These are phyloP conservation scores for Ommatoiulus sabulosus DNA, from an alignment of 2,888 invertebrate genomes.

Conservation along the genomic window DNA sequence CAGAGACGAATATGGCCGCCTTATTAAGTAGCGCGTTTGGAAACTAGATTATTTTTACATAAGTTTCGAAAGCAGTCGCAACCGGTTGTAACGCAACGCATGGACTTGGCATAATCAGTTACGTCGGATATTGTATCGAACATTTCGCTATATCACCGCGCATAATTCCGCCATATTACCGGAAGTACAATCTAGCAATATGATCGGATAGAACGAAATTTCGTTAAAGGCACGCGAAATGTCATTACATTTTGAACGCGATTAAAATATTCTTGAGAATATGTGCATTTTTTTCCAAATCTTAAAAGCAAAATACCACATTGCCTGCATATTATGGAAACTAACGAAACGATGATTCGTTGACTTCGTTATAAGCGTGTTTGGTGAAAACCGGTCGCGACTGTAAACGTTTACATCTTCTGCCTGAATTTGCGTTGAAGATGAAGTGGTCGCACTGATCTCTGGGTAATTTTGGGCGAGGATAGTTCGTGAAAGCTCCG, in stretches of 20 bases:
- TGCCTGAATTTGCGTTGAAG: not conserved
- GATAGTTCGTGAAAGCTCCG: not conserved
- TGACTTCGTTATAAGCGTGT: not conserved
- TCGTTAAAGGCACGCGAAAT: too few species aligned
- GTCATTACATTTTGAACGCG: too few species aligned
- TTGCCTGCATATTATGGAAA: too few species aligned
- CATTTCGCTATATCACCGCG: not conserved
- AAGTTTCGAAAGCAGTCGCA: not conserved
- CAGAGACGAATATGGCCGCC: not conserved
- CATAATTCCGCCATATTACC: not conserved
- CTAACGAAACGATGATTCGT: not conserved
- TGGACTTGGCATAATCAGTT: too few species aligned
- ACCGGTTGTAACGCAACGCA: not conserved
- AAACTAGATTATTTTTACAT: not conserved
- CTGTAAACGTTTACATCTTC: not conserved
- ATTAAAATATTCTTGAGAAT: too few species aligned
- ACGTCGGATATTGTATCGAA: not conserved
- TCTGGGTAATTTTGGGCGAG: not conserved
- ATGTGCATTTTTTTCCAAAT: too few species aligned
- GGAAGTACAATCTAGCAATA: too few species aligned
- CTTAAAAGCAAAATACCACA: too few species aligned
- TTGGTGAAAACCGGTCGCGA: not conserved
- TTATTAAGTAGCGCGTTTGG: not conserved
- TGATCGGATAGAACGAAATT: too few species aligned
- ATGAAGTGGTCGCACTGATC: not conserved